These are phyloP conservation scores for Nilaparvata lugens DNA, from an alignment of 1,140 invertebrate species.

Conservation along the genomic window DNA sequence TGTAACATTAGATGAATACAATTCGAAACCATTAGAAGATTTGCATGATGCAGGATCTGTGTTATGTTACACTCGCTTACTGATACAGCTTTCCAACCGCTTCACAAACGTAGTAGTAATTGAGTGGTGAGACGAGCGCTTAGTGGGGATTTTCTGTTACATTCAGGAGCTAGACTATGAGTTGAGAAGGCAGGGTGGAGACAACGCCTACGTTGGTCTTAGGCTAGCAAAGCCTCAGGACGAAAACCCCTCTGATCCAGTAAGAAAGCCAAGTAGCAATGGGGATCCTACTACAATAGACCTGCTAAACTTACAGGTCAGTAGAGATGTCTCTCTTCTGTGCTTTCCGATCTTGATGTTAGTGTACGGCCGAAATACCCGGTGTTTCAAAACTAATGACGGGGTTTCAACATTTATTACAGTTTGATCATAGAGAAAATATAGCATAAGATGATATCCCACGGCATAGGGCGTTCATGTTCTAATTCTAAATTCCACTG, in stretches of 20 bases:
- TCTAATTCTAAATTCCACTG: no score
- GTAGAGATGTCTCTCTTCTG: not conserved
- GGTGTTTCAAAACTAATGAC: no score
- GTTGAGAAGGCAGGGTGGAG: slow-evolving; percentile 46
- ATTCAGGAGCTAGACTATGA: slow-evolving; percentile 73
- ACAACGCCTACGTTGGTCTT: slow-evolving; percentile 71
- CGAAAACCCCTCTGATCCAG: slow-evolving; percentile 10
- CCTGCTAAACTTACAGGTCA: slow-evolving; percentile 21
- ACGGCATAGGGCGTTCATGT: no score
- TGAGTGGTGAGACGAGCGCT: not conserved
- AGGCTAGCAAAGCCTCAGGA: slow-evolving; percentile 48
- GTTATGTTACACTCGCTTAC: not conserved
- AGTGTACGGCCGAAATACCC: no score
- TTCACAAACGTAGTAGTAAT: not conserved
- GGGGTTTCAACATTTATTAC: no score
- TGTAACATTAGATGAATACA: no score
- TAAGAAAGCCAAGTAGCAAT: slow-evolving; percentile 7
- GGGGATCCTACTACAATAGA: slow-evolving; percentile 15
- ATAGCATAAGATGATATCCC: no score
- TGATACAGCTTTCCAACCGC: no score
- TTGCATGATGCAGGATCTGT: no score
- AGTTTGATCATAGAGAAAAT: no score
- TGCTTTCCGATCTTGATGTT: no score
- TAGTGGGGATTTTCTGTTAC: not conserved
- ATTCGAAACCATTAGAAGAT: no score